Evolutionary conservation across 2,113 vertebrate species (phyloP), one percentile per base, ranked within the genome.

Genomic region (Copsychus sechellarum): DNA sequence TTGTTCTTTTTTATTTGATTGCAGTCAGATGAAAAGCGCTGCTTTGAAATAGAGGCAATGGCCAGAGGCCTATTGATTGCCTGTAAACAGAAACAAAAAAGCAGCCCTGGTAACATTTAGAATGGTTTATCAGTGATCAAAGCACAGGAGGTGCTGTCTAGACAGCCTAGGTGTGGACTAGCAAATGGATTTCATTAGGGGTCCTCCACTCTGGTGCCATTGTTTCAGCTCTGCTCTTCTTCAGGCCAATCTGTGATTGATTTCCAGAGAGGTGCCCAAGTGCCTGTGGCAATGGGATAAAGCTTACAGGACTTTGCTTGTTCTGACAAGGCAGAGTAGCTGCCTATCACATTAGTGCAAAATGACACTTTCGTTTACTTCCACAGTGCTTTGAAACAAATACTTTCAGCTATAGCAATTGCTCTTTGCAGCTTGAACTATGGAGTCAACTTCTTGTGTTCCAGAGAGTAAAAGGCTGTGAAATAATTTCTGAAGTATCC

Each of bases 211-310:
- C 96, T 77, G 90, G 92, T 93, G 97, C 97, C 96, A 98, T 86
- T 96, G 96, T 97, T 98, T 96, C 94, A 86, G 97, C 88, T 97
- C 97, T 97, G 97, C 94, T 98, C 98, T 97, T 98, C 97, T 97
- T 98, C 96, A 97, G 93, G 94, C 94, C 98, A 98, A 98, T 97
- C 98, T 98, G 98, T 98, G 98, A 99, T 98, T 99, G 98, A 99
- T 99, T 99, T 99, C 98, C 98, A 97, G 80, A 95, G 98, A 98
- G 98, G 98, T 98, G 98, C 98, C 98, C 98, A 98, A 98, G 96
- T 97, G 98, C 98, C 98, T 97, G 95, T 98, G 98, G 98, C 98
- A 98, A 98, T 95, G 93, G 97, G 97, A 98, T 98, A 98, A 97
- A 97, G 96, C 98, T 98, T 98, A 96, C 98, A 97, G 98, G 95